Conservation (phyloP, 37 sponge, comb jelly and placozoan genomes). For the Axinella damicornis region DNA sequence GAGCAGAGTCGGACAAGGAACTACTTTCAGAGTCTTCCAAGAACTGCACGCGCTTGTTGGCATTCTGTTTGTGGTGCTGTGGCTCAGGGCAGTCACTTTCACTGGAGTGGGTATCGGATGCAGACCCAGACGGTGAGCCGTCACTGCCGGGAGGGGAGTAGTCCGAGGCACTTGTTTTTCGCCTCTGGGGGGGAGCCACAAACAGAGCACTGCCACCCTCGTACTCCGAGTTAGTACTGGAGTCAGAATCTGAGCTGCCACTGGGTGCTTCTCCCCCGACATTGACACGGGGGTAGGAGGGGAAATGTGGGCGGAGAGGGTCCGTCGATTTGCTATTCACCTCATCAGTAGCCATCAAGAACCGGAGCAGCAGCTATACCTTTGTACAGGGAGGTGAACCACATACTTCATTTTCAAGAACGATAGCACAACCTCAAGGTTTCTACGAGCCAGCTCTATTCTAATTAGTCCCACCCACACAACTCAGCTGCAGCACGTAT, state of each 20-base stretch:
- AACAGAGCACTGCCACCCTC: background rate
- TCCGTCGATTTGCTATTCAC: background rate
- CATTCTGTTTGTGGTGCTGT: no score
- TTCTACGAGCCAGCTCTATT: no score
- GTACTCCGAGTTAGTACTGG: background rate
- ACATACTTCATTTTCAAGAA: no score
- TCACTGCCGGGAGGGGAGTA: conserved; percentile 5
- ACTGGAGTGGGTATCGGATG: conserved; percentile 8
- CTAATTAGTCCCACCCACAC: no score
- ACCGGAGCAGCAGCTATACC: no score
- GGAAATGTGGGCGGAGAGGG: conserved; percentile 4
- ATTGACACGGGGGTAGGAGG: background rate
- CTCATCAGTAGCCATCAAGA: no score
- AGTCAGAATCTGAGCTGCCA: conserved; percentile 13
- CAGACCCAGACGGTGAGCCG: background rate
- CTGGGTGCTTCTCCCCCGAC: background rate
- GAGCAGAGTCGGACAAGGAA: background rate
- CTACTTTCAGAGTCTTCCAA: background rate
- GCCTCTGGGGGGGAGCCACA: background rate
- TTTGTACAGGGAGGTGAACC: no score
- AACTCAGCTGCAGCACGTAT: no score
- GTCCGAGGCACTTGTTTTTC: conserved; percentile 21
- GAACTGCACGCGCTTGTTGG: no score
- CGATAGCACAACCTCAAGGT: no score
- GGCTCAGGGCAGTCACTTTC: no score